A percentile compares a stretch with the other conserved stretches of the same genome.
These are phyloP conservation scores for Rhagium mordax DNA, from an alignment of 2,888 invertebrate genomes.

Conservation along the genomic window DNA sequence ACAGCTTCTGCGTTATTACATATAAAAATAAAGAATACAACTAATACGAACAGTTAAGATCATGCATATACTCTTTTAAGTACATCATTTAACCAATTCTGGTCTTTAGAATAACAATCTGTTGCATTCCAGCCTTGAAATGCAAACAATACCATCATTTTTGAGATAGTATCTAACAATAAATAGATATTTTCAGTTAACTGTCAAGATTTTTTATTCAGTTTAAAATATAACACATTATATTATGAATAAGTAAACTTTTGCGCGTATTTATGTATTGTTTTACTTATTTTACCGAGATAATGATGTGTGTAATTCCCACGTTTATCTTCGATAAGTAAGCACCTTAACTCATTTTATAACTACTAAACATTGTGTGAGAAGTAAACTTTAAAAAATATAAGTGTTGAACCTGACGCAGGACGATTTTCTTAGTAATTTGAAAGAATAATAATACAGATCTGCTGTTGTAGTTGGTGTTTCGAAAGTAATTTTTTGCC, in stretches of 20 bases:
- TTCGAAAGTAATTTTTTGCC: no score
- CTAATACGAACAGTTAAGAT: no score
- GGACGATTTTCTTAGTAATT: not conserved
- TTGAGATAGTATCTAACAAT: not conserved
- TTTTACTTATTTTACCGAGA: not conserved
- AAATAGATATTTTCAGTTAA: not conserved
- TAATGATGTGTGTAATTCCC: not conserved
- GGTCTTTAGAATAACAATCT: not conserved
- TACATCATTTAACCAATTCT: not conserved
- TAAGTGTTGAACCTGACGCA: not conserved
- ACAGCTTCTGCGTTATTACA: no score
- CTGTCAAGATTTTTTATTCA: slow-evolving; percentile 2
- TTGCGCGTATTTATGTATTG: not conserved
- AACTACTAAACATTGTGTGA: not conserved
- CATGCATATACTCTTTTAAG: no score
- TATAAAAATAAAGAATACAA: no score
- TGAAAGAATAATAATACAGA: no score
- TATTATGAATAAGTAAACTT: not conserved
- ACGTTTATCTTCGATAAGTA: not conserved
- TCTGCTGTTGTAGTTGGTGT: no score
- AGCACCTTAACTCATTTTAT: not conserved
- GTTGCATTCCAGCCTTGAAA: not conserved
- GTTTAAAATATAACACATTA: slow-evolving; percentile 2
- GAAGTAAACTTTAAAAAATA: not conserved
- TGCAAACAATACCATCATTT: not conserved